Conservation (phyloP, 1,140 invertebrate species). For the Archivesica marissinica region DNA sequence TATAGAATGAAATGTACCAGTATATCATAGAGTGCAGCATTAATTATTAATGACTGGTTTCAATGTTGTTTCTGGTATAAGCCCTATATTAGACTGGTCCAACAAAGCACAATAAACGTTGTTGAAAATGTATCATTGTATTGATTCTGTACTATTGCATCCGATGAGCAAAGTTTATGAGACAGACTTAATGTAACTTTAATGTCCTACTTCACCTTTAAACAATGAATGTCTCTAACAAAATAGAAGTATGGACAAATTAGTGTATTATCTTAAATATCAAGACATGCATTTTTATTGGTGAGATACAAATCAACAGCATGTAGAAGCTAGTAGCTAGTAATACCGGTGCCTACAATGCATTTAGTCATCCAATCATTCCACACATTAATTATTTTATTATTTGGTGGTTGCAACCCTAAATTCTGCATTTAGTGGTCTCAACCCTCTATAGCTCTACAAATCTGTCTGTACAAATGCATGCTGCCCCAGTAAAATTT, state of each 20-base stretch:
- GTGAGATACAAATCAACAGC: too few relatives aligned
- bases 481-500: too few relatives aligned
- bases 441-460: too few relatives aligned
- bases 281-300: too few relatives aligned
- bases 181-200: slow-evolving; percentile 27
- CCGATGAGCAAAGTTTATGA: slow-evolving; percentile 17
- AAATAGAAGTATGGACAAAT: neutral
- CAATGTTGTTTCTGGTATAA: neutral
- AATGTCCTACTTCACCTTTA: slow-evolving; percentile 11
- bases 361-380: too few relatives aligned
- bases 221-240: neutral
- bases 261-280: too few relatives aligned
- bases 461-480: too few relatives aligned
- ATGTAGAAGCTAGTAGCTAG: too few relatives aligned
- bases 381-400: too few relatives aligned
- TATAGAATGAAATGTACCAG: neutral
- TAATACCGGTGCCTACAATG: too few relatives aligned
- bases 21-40: neutral
- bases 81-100: neutral
- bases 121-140: neutral
- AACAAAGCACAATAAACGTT: neutral
- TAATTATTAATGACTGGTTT: neutral
- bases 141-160: neutral
- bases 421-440: too few relatives aligned
- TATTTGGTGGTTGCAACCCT: too few relatives aligned